phyloP scores from a whole-genome alignment of 37 sponge, comb jelly and placozoan species.

The Chondrosia reniformis region DNA sequence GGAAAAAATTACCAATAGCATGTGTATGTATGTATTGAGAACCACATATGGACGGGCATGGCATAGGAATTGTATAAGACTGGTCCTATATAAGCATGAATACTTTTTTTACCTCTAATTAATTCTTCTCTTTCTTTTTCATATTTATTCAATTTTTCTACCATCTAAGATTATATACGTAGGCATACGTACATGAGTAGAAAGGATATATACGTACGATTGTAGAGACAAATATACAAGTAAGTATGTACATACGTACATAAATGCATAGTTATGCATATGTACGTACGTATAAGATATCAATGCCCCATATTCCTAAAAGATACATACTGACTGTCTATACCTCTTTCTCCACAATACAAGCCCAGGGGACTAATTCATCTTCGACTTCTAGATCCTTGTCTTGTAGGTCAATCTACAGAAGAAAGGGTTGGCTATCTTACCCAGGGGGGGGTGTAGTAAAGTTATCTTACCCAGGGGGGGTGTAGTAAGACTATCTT shows the following conservation, averaged over 20 bases:
- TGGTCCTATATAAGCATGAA: too few species aligned
- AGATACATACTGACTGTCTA: not conserved
- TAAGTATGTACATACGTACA: not conserved
- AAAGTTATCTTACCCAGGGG: too few species aligned
- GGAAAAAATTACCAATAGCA: not conserved
- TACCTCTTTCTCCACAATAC: constrained; percentile 31
- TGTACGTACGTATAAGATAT: not conserved
- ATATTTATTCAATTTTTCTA: constrained; percentile 33
- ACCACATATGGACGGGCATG: not conserved
- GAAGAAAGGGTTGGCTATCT: not conserved
- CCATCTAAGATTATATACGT: constrained; percentile 13
- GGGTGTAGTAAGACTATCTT: too few species aligned
- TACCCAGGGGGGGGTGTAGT: too few species aligned
- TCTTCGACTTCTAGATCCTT: constrained; percentile 32
- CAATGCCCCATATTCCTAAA: not conserved
- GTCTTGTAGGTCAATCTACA: constrained; percentile 49
- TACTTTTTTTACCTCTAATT: constrained; percentile 33
- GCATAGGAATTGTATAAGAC: not conserved
- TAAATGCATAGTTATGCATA: not conserved
- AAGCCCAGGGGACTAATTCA: constrained; percentile 55
- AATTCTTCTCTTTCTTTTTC: constrained; percentile 71
- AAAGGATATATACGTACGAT: not conserved
- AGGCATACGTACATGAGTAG: not conserved
- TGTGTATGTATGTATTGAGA: not conserved
- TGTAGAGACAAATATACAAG: not conserved